Percentiles rank a stretch among this genome's conserved stretches.
phyloP scores from a whole-genome alignment of 1,140 invertebrate genomes.

The Drosophila funebris region DNA sequence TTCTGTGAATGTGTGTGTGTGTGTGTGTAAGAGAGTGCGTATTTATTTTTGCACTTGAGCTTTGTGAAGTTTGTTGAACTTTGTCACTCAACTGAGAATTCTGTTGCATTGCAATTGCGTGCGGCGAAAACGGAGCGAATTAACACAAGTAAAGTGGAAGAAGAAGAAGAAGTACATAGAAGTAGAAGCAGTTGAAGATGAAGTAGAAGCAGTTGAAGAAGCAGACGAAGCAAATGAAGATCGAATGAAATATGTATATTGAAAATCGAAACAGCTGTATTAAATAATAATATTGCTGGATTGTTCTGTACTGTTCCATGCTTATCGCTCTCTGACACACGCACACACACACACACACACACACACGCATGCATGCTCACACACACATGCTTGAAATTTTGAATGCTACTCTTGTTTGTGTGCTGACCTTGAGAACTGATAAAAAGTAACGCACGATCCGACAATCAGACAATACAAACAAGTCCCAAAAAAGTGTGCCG shows the following conservation, averaged over 20 bases:
- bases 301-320: conserved; percentile 8
- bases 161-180: neutral
- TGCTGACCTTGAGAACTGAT: conserved; percentile 41
- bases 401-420: neutral
- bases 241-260: neutral
- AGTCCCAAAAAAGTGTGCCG: conserved; percentile 29
- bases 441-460: conserved; percentile 37
- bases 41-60: conserved; percentile 36
- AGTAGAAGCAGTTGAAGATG: neutral
- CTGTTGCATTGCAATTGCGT: conserved; percentile 19
- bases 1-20: neutral
- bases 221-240: neutral
- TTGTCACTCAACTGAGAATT: conserved; percentile 20
- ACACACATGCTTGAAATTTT: neutral
- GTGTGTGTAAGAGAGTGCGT: conserved; percentile 7
- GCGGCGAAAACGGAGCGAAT: neutral
- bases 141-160: neutral
- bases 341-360: neutral
- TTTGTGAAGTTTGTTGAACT: conserved; percentile 54
- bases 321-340: conserved; percentile 21
- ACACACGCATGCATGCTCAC: neutral
- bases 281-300: conserved; percentile 1
- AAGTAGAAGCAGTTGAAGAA: neutral
- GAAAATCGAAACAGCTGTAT: too few relatives aligned
- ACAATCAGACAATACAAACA: conserved; percentile 27